Evolutionary conservation across 2,113 vertebrate species (phyloP), one percentile per base, ranked within the genome.

Genomic region (Silurus glanis): DNA sequence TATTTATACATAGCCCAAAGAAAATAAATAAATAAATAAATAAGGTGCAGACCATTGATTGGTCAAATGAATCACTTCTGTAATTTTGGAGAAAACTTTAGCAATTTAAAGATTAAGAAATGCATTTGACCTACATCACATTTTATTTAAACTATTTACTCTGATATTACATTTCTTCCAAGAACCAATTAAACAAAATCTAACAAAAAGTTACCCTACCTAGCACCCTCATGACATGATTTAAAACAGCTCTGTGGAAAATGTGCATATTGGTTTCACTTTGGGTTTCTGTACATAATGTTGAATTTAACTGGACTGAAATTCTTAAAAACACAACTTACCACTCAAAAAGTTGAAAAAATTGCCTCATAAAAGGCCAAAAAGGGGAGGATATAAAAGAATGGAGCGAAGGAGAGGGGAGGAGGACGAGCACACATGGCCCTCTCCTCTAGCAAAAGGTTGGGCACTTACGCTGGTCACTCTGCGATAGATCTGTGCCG

Each of bases 401-500:
- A 90, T 89, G 90, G 86, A 90, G 90, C 91, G 88, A 90, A 91
- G 71, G 82, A 85, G 64, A 49, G 74, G 64, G 81, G 64, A 83
- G 82, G 82, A 85, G 82, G 90, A 90, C 87, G 88, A 85, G 91
- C 91, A 92, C 87, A 84, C 84, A 81, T 80, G 87, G 83, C 83
- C 81, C 81, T 88, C 88, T 87, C 86, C 84, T 89, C 85, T 69
- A 61, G 55, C 85, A 62, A 87, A 89, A 91, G 84, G 87, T 62
- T 80, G 86, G 90, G 0, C 76, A 99, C 98, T 99, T 97, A 99
- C 98, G 56, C 98, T 99, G 91, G 98, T 99, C 88, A 99, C 98
- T 94, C 98, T 97, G 87, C 98, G 98, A 97, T 99, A 99, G 97
- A 99, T 99, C 97, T 99, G 98, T 84, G 98, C 98, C 90, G 98